Conservation (phyloP, 2,113 vertebrate species). For the Sardina pilchardus region DNA sequence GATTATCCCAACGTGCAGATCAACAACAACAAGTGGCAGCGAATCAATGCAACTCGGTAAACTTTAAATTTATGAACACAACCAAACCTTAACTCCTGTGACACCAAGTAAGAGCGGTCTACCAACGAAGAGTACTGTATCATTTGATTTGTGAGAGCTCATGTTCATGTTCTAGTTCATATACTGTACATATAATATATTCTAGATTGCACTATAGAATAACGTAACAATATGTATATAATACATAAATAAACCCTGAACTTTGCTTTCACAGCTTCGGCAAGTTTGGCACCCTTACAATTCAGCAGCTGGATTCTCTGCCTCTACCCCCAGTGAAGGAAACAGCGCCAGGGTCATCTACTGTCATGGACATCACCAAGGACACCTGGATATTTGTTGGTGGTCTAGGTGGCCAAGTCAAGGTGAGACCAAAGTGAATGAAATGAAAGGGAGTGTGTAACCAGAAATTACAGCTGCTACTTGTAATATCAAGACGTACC, state of each 20-base stretch:
- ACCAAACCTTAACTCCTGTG: neutral
- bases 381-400: constrained; percentile 83
- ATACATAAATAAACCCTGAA: neutral
- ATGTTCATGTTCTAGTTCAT: no score
- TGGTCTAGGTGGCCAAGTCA: constrained; percentile 80
- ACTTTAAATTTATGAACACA: neutral
- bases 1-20: constrained; percentile 82
- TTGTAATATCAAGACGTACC: neutral
- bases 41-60: constrained; percentile 84
- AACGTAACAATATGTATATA: no score
- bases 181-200: no score
- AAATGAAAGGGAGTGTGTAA: neutral
- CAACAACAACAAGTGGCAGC: constrained; percentile 86
- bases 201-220: no score
- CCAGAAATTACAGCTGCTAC: neutral
- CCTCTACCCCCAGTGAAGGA: constrained; percentile 67
- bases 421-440: constrained; percentile 70
- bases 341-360: constrained; percentile 74
- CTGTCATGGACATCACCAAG: constrained; percentile 79
- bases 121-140: no score
- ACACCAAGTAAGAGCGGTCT: no score
- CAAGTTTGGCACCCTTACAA: constrained; percentile 74
- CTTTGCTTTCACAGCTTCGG: constrained; percentile 76
- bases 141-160: neutral
- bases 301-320: constrained; percentile 77